Conservation (phyloP, 2,797 vertebrate genomes). For the Lycodopsis pacificus region DNA sequence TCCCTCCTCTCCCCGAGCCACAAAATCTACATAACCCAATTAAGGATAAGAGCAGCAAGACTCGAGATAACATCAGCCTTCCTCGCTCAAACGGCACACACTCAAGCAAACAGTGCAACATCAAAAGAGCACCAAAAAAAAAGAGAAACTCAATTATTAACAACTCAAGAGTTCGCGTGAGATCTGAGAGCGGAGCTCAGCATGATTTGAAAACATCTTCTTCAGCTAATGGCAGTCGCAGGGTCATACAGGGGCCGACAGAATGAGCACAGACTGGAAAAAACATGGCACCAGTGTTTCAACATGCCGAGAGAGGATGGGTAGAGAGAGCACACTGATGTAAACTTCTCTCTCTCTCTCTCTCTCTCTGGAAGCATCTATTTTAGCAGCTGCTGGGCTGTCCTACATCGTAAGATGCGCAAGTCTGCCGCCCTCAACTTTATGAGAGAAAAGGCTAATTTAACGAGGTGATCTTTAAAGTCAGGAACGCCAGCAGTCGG, state of each 20-base stretch:
- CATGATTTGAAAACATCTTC: constrained; percentile 29
- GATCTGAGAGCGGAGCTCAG: constrained; percentile 24
- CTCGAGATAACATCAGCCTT: constrained; percentile 58
- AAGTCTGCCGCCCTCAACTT: background rate
- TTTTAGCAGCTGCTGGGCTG: constrained; percentile 9
- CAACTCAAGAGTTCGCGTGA: constrained; percentile 32
- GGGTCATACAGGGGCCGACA: constrained; percentile 36
- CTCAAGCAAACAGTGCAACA: constrained; percentile 52
- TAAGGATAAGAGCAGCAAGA: constrained; percentile 55
- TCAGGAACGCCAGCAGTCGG: background rate
- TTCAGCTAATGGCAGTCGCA: constrained; percentile 33
- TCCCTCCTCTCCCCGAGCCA: constrained; percentile 12
- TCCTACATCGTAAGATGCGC: background rate
- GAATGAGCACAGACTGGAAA: constrained; percentile 40
- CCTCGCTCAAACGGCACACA: constrained; percentile 38
- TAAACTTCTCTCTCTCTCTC: constrained; percentile 27
- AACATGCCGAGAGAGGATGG: constrained; percentile 5
- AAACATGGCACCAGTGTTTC: constrained; percentile 56
- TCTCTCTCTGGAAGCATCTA: constrained; percentile 42
- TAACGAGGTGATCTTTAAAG: constrained; percentile 27
- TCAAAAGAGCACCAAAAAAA: constrained; percentile 59
- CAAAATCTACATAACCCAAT: constrained; percentile 59
- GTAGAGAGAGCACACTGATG: background rate
- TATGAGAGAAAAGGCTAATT: background rate
- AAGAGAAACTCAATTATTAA: constrained; percentile 56